Evolutionary conservation across 2,888 invertebrate genomes (phyloP), one percentile per base, ranked within the genome.

Genomic region (Argyresthia albistria): DNA sequence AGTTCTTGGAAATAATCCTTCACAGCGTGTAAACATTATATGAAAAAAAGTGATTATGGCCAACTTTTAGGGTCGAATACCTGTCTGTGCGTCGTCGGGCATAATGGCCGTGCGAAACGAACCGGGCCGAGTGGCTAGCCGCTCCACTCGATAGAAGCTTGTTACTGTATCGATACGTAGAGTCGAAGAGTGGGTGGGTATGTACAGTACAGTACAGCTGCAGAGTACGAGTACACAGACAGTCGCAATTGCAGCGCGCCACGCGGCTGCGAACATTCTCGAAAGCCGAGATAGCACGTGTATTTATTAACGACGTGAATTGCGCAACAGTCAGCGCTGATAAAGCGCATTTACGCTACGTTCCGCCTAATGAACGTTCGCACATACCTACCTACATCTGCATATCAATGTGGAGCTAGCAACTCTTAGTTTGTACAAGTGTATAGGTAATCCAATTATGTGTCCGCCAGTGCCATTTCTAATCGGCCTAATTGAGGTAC

Each of bases 261-360:
- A 74, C 72, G 76, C 74, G 73, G 69, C 60, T 67, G 63, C 60
- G 80, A 83, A 80, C 67, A 58, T 83, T 84, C 82, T 81, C 73
- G 83, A 83, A 79, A 62, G 55, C 48, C 56, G 64, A 74, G 76
- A 80, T 80, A 80, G 77, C 80, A 78, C 76, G 74, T 80, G 76
- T 75, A 66, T 69, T 70, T 70, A 73, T 67, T 73, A 70, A 73
- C 63, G 63, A 66, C 67, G 65, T 58, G 60, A 72, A 74, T 77
- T 79, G 76, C 77, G 76, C 76, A 80, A 80, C 65, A 60, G 63
- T 65, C 60, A 51, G 52, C 53, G 46, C 55, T 66, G 70, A 73
- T 74, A 74, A 73, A 61, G 59, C 50, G 48, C 48, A 48, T 48
- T 45, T 37, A 10, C 48, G 36, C 48, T 14, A 4, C 37, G 11